These are phyloP conservation scores for Lasius fuliginosus DNA, from an alignment of 2,888 invertebrate genomes.

Conservation along the genomic window DNA sequence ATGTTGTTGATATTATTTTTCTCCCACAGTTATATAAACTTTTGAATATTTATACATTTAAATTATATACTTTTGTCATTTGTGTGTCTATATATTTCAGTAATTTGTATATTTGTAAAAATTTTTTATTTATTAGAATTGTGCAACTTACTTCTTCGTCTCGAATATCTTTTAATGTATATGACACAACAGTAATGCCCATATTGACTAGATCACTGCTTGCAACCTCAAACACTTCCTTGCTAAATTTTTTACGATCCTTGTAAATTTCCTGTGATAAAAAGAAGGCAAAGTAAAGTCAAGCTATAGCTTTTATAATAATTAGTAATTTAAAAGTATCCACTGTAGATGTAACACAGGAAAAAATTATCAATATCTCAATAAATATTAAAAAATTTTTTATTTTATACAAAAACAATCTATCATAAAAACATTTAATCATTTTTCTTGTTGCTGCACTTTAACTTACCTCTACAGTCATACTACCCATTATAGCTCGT, in stretches of 20 bases:
- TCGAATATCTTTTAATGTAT: conserved; percentile 97
- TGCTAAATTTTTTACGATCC: conserved; percentile 98
- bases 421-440: neutral
- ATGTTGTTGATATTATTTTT: conserved; percentile 2
- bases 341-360: neutral
- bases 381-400: neutral
- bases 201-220: conserved; percentile 98
- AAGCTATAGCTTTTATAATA: neutral
- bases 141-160: conserved; percentile 94
- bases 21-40: neutral
- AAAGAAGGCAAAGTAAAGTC: conserved; percentile 41
- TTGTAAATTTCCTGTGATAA: conserved; percentile 94
- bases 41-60: neutral
- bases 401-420: neutral
- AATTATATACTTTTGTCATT: conserved; percentile 18
- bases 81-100: neutral
- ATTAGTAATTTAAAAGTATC: neutral
- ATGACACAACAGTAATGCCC: conserved; percentile 98
- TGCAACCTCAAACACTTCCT: conserved; percentile 97
- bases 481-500: conserved; percentile 98
- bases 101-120: neutral
- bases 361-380: neutral
- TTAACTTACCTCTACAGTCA: conserved; percentile 93
- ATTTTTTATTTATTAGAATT: neutral
- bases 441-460: neutral